Evolutionary conservation across 2,888 invertebrate genomes (phyloP).

Genomic region (Sylvicola cinctus): DNA sequence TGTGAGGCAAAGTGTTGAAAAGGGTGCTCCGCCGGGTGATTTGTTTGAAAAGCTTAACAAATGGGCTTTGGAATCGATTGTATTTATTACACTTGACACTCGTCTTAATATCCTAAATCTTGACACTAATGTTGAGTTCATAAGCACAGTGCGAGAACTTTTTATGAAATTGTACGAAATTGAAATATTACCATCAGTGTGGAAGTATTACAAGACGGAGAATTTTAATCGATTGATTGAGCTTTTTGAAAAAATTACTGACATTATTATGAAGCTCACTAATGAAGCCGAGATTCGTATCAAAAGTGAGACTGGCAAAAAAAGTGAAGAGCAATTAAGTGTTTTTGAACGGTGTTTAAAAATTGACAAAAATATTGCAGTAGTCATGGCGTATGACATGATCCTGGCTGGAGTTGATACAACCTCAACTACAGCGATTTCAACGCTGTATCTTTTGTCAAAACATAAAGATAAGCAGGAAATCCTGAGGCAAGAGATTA

Average conservation of each 20-base stretch:
- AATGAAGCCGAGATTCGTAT: background rate
- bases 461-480: conserved; percentile 37
- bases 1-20: conserved; percentile 7
- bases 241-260: no score
- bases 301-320: background rate
- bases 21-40: conserved; percentile 21
- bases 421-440: conserved; percentile 27
- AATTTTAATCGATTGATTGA: conserved; percentile 1
- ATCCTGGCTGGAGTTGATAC: conserved; percentile 50
- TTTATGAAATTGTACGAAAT: background rate
- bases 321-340: conserved; percentile 22
- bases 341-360: conserved; percentile 41
- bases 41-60: conserved; percentile 18
- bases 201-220: no score
- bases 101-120: conserved; percentile 15
- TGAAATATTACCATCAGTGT: no score
- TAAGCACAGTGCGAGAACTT: conserved; percentile 7
- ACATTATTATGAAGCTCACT: background rate
- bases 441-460: conserved; percentile 35
- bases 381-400: conserved; percentile 48
- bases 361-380: conserved; percentile 36
- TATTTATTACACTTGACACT: conserved; percentile 21
- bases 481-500: conserved; percentile 34
- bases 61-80: conserved; percentile 36
- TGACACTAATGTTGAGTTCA: conserved; percentile 10